A percentile compares a stretch with the other conserved stretches of the same genome.
These are phyloP conservation scores for Hippoglossus stenolepis DNA, from an alignment of 2,113 vertebrate species.

Conservation along the genomic window DNA sequence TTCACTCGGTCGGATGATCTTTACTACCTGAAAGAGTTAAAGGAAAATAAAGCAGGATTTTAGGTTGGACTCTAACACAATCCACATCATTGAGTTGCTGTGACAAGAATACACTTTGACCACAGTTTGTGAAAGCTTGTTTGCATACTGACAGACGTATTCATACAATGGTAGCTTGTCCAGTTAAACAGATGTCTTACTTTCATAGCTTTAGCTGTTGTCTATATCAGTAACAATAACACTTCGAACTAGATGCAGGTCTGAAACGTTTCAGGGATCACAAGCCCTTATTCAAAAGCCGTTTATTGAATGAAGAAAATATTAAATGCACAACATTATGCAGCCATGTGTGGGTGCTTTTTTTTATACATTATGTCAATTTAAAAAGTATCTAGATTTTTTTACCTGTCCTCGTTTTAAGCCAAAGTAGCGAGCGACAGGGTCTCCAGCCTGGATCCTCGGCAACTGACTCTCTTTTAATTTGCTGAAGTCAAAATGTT, in stretches of 20 bases:
- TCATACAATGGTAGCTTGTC: background rate
- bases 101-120: no score
- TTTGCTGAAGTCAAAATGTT: conserved; percentile 83
- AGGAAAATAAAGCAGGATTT: background rate
- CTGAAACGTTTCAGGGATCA: no score
- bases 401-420: conserved; percentile 96
- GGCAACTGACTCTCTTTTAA: conserved; percentile 96
- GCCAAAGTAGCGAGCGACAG: conserved; percentile 96
- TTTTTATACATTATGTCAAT: background rate
- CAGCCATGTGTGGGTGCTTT: background rate
- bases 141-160: background rate
- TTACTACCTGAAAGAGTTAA: conserved; percentile 87
- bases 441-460: conserved; percentile 96
- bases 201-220: background rate
- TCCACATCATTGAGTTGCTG: no score
- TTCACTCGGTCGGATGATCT: conserved; percentile 97
- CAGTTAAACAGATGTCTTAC: background rate
- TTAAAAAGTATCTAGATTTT: background rate
- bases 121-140: background rate
- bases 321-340: background rate
- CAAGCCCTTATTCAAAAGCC: background rate
- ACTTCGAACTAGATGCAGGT: no score
- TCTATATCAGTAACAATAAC: no score
- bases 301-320: background rate
- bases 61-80: background rate